These are phyloP conservation scores for Theretra japonica DNA, from an alignment of 2,888 invertebrate species.

Conservation along the genomic window DNA sequence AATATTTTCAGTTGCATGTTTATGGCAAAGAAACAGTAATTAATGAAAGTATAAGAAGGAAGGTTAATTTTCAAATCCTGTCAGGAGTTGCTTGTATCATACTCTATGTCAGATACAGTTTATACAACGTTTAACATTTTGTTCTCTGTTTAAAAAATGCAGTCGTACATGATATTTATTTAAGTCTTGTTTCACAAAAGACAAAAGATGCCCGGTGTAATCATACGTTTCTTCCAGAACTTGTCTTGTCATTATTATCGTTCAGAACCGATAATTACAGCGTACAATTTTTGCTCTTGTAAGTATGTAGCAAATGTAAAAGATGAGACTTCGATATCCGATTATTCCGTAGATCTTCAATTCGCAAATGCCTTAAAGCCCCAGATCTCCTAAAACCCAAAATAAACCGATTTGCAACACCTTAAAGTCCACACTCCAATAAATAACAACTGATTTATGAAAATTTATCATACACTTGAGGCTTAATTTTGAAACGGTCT, in stretches of 20 bases:
- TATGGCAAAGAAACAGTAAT: too few relatives aligned
- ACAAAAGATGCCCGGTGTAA: constrained; percentile 11
- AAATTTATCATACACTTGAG: constrained; percentile 83
- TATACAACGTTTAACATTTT: constrained; percentile 9
- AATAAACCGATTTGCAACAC: constrained; percentile 79
- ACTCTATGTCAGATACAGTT: not conserved
- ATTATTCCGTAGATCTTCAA: constrained; percentile 64
- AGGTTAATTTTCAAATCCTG: not conserved
- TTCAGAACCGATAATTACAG: constrained; percentile 56
- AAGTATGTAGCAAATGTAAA: constrained; percentile 61
- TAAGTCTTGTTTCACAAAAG: constrained; percentile 16
- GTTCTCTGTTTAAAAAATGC: not conserved
- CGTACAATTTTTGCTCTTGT: constrained; percentile 60
- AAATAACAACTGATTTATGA: constrained; percentile 83
- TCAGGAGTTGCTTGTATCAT: not conserved
- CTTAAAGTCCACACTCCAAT: constrained; percentile 82
- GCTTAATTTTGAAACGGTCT: constrained; percentile 83
- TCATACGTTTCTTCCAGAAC: constrained; percentile 23
- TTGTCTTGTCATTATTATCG: constrained; percentile 47
- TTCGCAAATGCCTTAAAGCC: constrained; percentile 64
- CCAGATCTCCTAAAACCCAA: constrained; percentile 68
- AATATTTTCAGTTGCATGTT: too few relatives aligned
- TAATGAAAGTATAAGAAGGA: too few relatives aligned
- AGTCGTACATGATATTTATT: constrained; percentile 11
- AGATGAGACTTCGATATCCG: constrained; percentile 71